Evolutionary conservation across 2,113 vertebrate species (phyloP).

Genomic region (Hypocryptadius cinnamomeus): DNA sequence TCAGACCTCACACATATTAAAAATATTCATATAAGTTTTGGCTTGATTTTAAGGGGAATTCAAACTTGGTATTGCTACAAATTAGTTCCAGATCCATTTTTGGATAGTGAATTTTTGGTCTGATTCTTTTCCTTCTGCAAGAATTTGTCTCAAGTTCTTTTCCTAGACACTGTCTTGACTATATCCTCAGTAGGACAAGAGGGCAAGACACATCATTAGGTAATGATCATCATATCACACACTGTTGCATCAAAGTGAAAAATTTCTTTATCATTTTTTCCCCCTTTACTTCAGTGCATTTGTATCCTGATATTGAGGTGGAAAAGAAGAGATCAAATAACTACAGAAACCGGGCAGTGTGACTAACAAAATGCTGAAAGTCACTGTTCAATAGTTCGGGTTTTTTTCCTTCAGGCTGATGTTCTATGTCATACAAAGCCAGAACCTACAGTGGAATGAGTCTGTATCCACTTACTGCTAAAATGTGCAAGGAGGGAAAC

Average conservation of each 20-base stretch:
- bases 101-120: background rate
- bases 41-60: background rate
- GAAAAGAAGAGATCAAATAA: background rate
- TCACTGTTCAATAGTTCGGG: background rate
- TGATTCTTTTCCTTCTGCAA: background rate
- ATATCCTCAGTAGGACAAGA: background rate
- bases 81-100: background rate
- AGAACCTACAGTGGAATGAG: background rate
- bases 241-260: background rate
- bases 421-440: fast-evolving
- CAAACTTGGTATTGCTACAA: background rate
- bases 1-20: background rate
- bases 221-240: fast-evolving
- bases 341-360: background rate
- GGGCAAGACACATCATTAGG: background rate
- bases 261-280: background rate
- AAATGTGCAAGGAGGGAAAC: background rate
- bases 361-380: background rate
- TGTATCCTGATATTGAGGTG: background rate
- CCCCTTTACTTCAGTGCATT: background rate
- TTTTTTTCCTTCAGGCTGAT: background rate
- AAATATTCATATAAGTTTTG: background rate
- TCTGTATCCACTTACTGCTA: background rate
- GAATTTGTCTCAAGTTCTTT: background rate
- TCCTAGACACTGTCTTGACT: background rate